Base-by-base conservation (phyloP, 2,888 invertebrate species). In the Masnerella sp. region DNA sequence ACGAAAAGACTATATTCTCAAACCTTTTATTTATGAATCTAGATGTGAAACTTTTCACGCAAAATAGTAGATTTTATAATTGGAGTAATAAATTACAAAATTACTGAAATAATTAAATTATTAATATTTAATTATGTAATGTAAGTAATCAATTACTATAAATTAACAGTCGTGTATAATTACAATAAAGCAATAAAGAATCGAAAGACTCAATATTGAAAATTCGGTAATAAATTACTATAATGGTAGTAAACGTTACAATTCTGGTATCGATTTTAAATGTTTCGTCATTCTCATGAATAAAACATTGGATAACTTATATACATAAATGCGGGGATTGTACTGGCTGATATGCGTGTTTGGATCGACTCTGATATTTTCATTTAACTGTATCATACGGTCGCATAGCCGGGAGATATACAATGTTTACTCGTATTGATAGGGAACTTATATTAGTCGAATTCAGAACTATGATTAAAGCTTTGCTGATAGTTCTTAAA, bases 361-460 rank as follows among this genome's bases (percentile, higher is more conserved):
- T 69, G 61, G 56, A 52, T 69, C 69, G 54, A 69, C 54, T 61
- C 40, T 61, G 54, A 61, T 69, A 62, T 69, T 69, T 69, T 69
- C 61, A 69, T 69, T 62, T 62, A 69, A 59, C 40, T 54, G 61
- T 62, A 69, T 69, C 38, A 54, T 54, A 49, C 34, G 59, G 58
- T 59, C 40, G 42, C 25, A 40, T 54, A 47, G 28, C 58, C 42
- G 43, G 42, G 49, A 58, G 42, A 67, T 67, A 49, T 42, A 42
- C 14, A 56, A 58, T 59, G 51, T 68, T 67, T 58, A 58, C 49
- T 58, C 28, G 36, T 25, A 54, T 69, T 52, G 52, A 61, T 69
- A 52, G 38, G 12, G 38, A 52, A 69, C 52, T 61, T 68, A 51
- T 68, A 58, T 68, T 43, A 51, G 34, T 11, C 14, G 34, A 67